These are phyloP conservation scores for Scelioninae gen. 1 DNA, from an alignment of 2,888 invertebrate genomes.

Conservation along the genomic window DNA sequence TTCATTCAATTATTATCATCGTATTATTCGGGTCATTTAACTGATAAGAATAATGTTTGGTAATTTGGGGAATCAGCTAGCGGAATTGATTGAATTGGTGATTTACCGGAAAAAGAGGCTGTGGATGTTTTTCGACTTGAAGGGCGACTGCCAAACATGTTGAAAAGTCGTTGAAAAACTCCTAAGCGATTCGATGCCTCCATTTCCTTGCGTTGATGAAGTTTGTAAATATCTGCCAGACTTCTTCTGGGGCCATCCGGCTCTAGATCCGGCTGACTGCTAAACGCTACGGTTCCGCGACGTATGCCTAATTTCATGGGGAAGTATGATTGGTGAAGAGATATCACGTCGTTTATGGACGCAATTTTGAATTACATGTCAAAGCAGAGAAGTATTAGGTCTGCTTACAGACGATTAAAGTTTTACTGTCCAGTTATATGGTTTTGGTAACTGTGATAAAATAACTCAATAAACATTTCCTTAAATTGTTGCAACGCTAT, in stretches of 20 bases:
- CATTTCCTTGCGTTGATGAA: conserved; percentile 80
- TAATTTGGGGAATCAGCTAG: no score
- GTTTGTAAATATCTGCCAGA: conserved; percentile 81
- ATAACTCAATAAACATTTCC: not conserved
- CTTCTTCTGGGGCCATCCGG: conserved; percentile 80
- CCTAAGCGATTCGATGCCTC: conserved; percentile 81
- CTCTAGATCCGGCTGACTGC: conserved; percentile 82
- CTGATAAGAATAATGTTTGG: no score
- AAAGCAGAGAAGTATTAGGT: conserved; percentile 33
- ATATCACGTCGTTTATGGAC: conserved; percentile 54
- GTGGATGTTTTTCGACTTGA: conserved; percentile 89
- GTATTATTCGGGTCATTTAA: no score
- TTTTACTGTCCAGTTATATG: conserved; percentile 5
- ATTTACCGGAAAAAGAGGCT: conserved; percentile 86
- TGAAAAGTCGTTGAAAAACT: conserved; percentile 82
- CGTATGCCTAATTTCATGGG: conserved; percentile 80
- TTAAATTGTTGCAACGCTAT: no score
- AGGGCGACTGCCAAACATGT: conserved; percentile 88
- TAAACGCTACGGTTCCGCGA: conserved; percentile 83
- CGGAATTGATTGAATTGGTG: no score
- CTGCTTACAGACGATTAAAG: conserved; percentile 14
- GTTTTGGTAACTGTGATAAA: conserved; percentile 26
- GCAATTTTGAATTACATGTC: conserved; percentile 41
- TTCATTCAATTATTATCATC: no score
- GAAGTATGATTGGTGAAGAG: conserved; percentile 53